A percentile compares a stretch with the other conserved stretches of the same genome.
Evolutionary conservation across 2,797 vertebrate species (phyloP).

Genomic region (Cercopithecus hamlyni): DNA sequence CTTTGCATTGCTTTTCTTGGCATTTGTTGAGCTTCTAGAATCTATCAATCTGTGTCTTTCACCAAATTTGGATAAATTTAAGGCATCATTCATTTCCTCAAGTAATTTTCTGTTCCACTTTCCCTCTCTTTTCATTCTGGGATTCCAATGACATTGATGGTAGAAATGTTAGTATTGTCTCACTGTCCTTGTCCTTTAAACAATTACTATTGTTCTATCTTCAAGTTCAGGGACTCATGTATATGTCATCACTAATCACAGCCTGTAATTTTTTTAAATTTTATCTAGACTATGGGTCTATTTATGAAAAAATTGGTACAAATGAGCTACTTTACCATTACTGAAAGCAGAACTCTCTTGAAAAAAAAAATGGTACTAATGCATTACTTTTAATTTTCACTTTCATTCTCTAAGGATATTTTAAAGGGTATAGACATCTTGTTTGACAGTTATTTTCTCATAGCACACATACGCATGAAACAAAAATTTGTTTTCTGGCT

Average conservation of each 20-base stretch:
- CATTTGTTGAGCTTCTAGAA: not conserved
- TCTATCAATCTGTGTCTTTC: not conserved
- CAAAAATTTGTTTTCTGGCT: not conserved
- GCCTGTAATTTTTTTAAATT: not conserved
- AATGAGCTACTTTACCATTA: not conserved
- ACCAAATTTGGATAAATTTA: not conserved
- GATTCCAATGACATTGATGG: not conserved
- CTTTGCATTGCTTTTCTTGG: not conserved
- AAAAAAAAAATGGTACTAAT: not conserved
- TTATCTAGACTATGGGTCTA: not conserved
- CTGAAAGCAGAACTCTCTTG: not conserved
- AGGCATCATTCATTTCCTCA: not conserved
- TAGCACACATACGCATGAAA: not conserved
- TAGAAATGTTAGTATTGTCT: not conserved
- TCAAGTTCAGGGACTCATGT: not conserved
- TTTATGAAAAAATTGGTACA: not conserved
- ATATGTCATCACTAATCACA: not conserved
- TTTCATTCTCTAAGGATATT: not conserved
- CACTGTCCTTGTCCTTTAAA: not conserved
- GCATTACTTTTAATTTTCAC: not conserved
- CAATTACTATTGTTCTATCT: not conserved
- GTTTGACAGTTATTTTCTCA: not conserved
- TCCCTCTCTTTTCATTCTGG: not conserved
- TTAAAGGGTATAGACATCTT: not conserved
- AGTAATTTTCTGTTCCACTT: not conserved